Percentiles rank a stretch among this genome's conserved stretches.
phyloP scores from a whole-genome alignment of 2,888 invertebrate genomes.

The Eledona agricola region DNA sequence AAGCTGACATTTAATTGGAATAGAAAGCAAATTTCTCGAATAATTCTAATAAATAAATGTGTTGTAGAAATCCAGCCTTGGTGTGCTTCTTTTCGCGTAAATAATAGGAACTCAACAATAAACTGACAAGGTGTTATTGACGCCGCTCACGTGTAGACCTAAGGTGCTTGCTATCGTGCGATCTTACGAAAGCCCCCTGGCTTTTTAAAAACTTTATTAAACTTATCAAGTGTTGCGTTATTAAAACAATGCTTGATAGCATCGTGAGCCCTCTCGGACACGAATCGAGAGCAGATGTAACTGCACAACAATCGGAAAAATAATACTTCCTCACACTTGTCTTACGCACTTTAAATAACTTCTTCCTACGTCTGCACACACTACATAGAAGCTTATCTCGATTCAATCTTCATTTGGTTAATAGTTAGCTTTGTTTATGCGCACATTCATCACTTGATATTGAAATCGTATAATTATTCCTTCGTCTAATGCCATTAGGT shows the following conservation, averaged over 20 bases:
- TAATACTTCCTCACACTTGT: too few relatives aligned
- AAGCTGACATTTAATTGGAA: too few relatives aligned
- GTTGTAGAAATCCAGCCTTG: slow-evolving; percentile 13
- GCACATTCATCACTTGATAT: slow-evolving; percentile 25
- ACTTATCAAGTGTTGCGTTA: slow-evolving; percentile 14
- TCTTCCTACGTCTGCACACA: too few relatives aligned
- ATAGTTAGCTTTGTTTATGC: slow-evolving; percentile 26
- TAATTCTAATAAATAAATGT: too few relatives aligned
- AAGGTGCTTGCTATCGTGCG: slow-evolving; percentile 16
- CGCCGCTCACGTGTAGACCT: slow-evolving; percentile 15
- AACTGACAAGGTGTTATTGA: slow-evolving; percentile 20
- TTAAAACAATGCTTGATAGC: too few relatives aligned
- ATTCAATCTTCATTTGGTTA: slow-evolving; percentile 23
- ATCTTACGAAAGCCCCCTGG: slow-evolving; percentile 12
- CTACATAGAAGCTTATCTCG: too few relatives aligned
- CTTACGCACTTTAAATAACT: too few relatives aligned
- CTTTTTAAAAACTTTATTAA: slow-evolving; percentile 8
- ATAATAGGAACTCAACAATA: slow-evolving; percentile 12
- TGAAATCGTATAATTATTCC: slow-evolving; percentile 31
- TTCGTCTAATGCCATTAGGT: slow-evolving; percentile 22
- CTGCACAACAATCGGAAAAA: too few relatives aligned
- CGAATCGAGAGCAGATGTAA: too few relatives aligned
- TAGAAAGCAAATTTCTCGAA: too few relatives aligned
- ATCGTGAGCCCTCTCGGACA: too few relatives aligned
- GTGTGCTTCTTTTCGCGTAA: slow-evolving; percentile 16